Evolutionary conservation across 2,113 vertebrate species (phyloP).

Genomic region (Myotis yumanensis): DNA sequence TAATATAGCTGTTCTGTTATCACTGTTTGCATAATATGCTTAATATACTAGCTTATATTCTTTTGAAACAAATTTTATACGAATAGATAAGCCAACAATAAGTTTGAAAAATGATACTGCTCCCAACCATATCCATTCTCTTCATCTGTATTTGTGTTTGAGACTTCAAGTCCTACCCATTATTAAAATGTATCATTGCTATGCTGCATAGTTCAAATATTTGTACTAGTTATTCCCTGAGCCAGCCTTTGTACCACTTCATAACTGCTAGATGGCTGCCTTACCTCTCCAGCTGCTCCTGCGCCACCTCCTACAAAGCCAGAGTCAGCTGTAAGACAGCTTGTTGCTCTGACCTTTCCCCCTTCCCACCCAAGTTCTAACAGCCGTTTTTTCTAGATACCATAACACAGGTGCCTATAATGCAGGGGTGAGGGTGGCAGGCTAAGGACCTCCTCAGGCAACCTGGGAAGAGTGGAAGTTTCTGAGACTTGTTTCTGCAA

Average conservation of each 20-base stretch:
- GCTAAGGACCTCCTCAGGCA: not conserved
- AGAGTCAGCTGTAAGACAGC: not conserved
- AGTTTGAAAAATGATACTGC: not conserved
- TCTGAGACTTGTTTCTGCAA: not conserved
- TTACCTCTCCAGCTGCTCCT: not conserved
- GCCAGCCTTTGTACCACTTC: not conserved
- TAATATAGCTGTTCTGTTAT: not conserved
- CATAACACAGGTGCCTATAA: not conserved
- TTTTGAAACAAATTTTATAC: not conserved
- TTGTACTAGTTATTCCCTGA: not conserved
- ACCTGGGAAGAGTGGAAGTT: not conserved
- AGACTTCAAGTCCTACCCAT: not conserved
- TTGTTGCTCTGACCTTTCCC: not conserved
- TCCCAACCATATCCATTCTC: not conserved
- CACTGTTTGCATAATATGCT: not conserved
- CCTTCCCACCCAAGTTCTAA: not conserved
- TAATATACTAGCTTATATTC: not conserved
- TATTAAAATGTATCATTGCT: not conserved
- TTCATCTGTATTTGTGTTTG: not conserved
- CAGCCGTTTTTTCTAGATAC: not conserved
- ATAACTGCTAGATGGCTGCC: rapidly evolving
- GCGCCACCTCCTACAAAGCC: not conserved
- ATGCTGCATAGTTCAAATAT: not conserved
- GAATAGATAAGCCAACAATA: not conserved
- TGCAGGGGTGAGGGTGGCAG: not conserved